Evolutionary conservation across 2,797 vertebrate genomes (phyloP).

Genomic region (Vultur gryphus): DNA sequence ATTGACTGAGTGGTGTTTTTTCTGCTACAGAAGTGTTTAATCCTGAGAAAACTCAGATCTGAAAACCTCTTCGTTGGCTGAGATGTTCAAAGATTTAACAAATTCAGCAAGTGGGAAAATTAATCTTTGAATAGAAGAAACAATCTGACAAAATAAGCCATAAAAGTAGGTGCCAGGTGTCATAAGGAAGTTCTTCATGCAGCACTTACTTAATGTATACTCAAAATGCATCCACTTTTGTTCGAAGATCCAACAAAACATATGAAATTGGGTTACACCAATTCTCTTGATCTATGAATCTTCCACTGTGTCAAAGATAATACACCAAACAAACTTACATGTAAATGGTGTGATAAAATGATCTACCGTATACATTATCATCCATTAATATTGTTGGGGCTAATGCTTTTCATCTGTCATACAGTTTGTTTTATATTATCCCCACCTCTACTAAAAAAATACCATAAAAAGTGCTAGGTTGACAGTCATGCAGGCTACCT

Average conservation of each 20-base stretch:
- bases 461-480: conserved; percentile 5
- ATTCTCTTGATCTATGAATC: conserved; percentile 72
- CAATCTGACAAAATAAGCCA: conserved; percentile 63
- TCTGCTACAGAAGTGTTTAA: conserved; percentile 33
- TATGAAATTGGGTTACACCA: conserved; percentile 72
- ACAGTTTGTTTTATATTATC: conserved; percentile 46
- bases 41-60: conserved; percentile 55
- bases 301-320: conserved; percentile 66
- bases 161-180: conserved; percentile 64
- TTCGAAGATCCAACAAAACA: conserved; percentile 70
- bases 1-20: conserved; percentile 34
- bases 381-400: conserved; percentile 65
- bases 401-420: conserved; percentile 66
- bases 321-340: conserved; percentile 69
- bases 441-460: conserved; percentile 39
- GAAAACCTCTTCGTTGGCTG: conserved; percentile 57
- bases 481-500: not conserved
- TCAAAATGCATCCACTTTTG: conserved; percentile 66
- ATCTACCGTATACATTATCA: conserved; percentile 68
- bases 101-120: conserved; percentile 65
- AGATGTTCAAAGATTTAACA: conserved; percentile 63
- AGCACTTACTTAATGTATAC: conserved; percentile 63
- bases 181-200: conserved; percentile 52
- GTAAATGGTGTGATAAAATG: conserved; percentile 69
- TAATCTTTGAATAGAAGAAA: conserved; percentile 64